Evolutionary conservation across 53 echinoderm and acorn worm genomes (phyloP), one percentile per base, ranked within the genome.

Genomic region (Arbacia lixula): DNA sequence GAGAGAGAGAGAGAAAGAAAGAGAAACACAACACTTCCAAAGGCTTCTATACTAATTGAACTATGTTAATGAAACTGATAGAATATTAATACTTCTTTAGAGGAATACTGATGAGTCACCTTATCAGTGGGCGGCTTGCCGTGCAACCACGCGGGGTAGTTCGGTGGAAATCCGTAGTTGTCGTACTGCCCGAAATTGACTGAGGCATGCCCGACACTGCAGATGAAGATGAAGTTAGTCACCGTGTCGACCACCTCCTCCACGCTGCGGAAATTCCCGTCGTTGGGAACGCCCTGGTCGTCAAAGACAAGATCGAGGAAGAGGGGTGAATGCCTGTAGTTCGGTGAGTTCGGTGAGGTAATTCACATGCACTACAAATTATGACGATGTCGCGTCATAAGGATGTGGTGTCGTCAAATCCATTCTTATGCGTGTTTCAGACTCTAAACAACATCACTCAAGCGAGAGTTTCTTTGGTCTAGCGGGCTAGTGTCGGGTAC

Each of bases 101-200:
- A n/a, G n/a, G n/a, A n/a, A n/a, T n/a, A n/a, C n/a, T n/a, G n/a
- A n/a, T n/a, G n/a, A n/a, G n/a, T n/a, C 43, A 81, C 82, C 64
- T 92, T 95, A 66, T 92, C 83, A 16, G 14, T 84, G 0, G 92
- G 92, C 28, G 88, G 87, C 11, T 37, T 53, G 14, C 90, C 90
- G 21, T 83, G 68, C 33, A 95, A 60, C 67, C 38, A 90, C 2
- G 87, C 66, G 4, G 95, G 95, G 29, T 88, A 90, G 57, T 95
- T 93, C 3, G 93, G 90, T 1, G 95, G 95, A 71, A 88, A 95
- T 0, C 83, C 95, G 58, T 93, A 95, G 36, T 95, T 88, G 35
- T 95, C 90, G 39, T 95, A 95, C 58, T 95, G 95, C 30, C 85
- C 78, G 37, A 95, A 95, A 61, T 95, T 95, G 25, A 72, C 88